Percentiles rank a stretch among this genome's conserved stretches.
phyloP scores from a whole-genome alignment of 2,113 vertebrate species.

The Pseudorasbora parva region DNA sequence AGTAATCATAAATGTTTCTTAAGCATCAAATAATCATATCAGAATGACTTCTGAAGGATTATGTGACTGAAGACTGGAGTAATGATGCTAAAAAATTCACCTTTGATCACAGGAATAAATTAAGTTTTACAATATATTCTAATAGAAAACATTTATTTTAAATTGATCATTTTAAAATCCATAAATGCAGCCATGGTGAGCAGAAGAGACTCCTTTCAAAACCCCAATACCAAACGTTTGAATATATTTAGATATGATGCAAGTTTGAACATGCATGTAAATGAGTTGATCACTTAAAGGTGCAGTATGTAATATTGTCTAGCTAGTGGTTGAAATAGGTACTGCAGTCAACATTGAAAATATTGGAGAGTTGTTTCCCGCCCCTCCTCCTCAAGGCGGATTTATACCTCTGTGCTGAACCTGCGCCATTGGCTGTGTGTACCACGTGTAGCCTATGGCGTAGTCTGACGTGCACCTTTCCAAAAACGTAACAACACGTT shows the following conservation, averaged over 20 bases:
- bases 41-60: not conserved
- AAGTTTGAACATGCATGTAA: too few relatives aligned
- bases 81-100: not conserved
- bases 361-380: too few relatives aligned
- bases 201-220: not conserved
- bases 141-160: not conserved
- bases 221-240: not conserved
- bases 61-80: not conserved
- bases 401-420: too few relatives aligned
- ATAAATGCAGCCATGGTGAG: not conserved
- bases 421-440: too few relatives aligned
- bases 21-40: not conserved
- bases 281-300: too few relatives aligned
- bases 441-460: too few relatives aligned
- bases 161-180: not conserved
- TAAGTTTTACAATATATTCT: not conserved
- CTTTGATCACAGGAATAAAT: not conserved
- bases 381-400: too few relatives aligned
- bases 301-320: too few relatives aligned
- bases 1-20: not conserved
- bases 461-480: too few relatives aligned
- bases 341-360: too few relatives aligned
- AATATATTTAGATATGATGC: not conserved
- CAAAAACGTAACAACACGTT: too few relatives aligned
- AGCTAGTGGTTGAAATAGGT: too few relatives aligned